Evolutionary conservation across 1,140 invertebrate genomes (phyloP).

Genomic region (Orchesella cincta): DNA sequence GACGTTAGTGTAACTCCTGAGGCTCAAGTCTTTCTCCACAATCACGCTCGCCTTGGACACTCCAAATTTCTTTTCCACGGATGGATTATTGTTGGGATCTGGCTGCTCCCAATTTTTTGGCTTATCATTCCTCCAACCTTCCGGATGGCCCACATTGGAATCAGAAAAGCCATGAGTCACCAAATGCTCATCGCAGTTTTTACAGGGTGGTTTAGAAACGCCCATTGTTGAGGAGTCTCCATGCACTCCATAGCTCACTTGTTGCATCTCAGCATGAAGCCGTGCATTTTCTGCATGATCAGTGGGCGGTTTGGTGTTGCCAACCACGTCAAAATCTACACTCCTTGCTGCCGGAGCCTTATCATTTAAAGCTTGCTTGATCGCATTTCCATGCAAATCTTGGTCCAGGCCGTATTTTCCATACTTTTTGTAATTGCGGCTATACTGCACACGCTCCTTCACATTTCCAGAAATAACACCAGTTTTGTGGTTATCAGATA

Average conservation of each 20-base stretch:
- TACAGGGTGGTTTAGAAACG: background rate
- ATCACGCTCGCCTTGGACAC: background rate
- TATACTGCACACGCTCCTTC: background rate
- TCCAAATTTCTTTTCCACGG: background rate
- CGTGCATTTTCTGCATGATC: background rate
- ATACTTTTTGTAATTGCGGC: background rate
- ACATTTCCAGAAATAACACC: background rate
- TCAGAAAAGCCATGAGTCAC: background rate
- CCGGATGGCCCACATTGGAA: background rate
- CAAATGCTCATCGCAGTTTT: background rate
- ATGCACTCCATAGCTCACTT: background rate
- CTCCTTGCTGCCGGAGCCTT: background rate
- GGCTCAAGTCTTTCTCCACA: background rate
- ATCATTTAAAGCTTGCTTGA: background rate
- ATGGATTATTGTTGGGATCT: background rate
- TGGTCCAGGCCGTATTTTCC: background rate
- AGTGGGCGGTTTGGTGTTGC: background rate
- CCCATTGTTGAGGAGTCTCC: background rate
- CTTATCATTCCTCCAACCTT: background rate
- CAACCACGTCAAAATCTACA: background rate
- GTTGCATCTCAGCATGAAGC: constrained; percentile 1
- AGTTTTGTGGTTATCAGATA: background rate
- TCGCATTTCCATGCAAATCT: background rate
- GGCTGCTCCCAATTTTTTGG: constrained; percentile 4
- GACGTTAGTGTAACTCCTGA: background rate